Conservation (phyloP, 2,888 invertebrate genomes). For the Sarcophaga variegata region DNA sequence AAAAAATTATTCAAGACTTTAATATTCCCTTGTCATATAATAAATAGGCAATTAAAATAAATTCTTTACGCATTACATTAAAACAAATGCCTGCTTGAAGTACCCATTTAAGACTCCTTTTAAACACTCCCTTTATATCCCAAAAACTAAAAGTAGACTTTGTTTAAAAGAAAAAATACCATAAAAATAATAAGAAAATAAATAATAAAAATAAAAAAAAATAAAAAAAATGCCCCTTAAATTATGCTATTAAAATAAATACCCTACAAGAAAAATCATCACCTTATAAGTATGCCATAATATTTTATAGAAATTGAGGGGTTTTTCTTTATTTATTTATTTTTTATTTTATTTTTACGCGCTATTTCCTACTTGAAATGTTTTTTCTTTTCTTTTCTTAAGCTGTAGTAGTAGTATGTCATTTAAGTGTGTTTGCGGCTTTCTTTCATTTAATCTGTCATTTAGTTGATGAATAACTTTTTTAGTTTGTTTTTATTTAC, state of each 20-base stretch:
- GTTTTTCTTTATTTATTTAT: neutral
- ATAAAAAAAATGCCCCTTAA: no score
- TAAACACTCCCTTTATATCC: neutral
- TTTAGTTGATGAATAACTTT: constrained; percentile 1
- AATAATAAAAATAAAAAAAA: no score
- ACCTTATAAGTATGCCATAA: constrained; percentile 38
- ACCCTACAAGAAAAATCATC: no score
- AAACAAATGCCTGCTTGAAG: neutral
- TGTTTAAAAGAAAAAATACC: neutral
- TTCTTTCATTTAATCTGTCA: neutral
- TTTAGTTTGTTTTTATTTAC: neutral
- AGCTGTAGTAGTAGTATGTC: no score
- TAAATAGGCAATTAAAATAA: neutral
- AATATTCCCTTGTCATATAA: neutral
- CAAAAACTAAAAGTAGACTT: neutral
- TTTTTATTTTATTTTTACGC: neutral
- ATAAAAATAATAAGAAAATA: neutral
- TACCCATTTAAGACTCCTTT: neutral
- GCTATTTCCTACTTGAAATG: no score
- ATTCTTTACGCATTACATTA: neutral
- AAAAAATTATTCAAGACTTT: neutral
- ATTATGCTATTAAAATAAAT: no score
- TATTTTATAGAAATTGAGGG: constrained; percentile 5
- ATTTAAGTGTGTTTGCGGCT: neutral
- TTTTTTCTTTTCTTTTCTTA: neutral